These are phyloP conservation scores for Rhyacophila brunnea DNA, from an alignment of 1,140 invertebrate genomes.

Conservation along the genomic window DNA sequence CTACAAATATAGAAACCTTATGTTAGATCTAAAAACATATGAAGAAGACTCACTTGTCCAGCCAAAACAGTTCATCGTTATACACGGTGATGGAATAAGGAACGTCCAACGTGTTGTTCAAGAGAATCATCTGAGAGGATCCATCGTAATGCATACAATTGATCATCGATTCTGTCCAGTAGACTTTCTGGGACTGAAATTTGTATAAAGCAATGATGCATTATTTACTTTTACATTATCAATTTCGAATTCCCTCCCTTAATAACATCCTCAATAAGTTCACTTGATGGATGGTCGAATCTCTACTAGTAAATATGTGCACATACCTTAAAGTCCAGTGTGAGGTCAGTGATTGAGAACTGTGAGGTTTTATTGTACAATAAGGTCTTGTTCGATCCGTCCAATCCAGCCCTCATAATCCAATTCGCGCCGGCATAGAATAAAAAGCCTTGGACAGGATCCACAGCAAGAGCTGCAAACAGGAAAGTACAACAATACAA, in stretches of 20 bases:
- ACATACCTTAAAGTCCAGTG: slow-evolving; percentile 57
- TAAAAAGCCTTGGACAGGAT: slow-evolving; percentile 62
- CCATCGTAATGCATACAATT: slow-evolving; percentile 79
- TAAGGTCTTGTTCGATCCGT: slow-evolving; percentile 57
- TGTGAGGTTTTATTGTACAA: slow-evolving; percentile 53
- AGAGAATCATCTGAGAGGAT: slow-evolving; percentile 61
- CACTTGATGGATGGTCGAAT: too few species aligned
- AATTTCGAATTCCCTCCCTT: too few species aligned
- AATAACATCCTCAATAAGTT: too few species aligned
- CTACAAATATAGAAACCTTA: too few species aligned
- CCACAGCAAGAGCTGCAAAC: slow-evolving; percentile 57
- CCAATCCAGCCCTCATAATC: slow-evolving; percentile 58
- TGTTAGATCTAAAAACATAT: too few species aligned
- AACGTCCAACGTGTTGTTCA: slow-evolving; percentile 72
- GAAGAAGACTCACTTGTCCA: slow-evolving; percentile 60
- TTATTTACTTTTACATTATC: too few species aligned
- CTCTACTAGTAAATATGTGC: too few species aligned
- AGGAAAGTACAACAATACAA: background rate
- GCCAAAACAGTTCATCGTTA: slow-evolving; percentile 82
- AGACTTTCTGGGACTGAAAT: slow-evolving; percentile 58
- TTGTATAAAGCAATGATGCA: background rate
- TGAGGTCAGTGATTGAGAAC: slow-evolving; percentile 55
- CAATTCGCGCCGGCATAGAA: slow-evolving; percentile 64
- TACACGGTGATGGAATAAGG: slow-evolving; percentile 71
- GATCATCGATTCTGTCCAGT: slow-evolving; percentile 89